Evolutionary conservation across 2,888 invertebrate genomes (phyloP), one percentile per base, ranked within the genome.

Genomic region (Yponomeuta malinellus): DNA sequence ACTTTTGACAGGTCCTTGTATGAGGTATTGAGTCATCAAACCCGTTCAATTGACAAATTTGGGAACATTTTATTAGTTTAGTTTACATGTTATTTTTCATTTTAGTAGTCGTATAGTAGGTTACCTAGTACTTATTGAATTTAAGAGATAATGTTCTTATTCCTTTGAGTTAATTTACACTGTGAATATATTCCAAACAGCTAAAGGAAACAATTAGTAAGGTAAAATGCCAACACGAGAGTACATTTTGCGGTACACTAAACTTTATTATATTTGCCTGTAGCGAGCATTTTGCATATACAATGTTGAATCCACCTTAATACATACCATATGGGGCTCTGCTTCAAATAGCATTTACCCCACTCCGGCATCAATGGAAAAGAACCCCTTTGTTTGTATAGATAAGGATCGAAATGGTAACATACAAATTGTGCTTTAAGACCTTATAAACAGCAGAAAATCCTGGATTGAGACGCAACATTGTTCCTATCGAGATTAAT

Each of bases 401-500:
- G 2, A 15, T 43, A 37, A 68, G 23, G 68, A n/a, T 68, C 48
- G n/a, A 48, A 33, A 68, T 37, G 37, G 43, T 23, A 15, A 43
- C 23, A 9, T 2, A 10, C 8, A 48, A 67, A n/a, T 10, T 67
- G 10, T n/a, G 23, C 12, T 2, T 68, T 10, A 52, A 3, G 12
- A 52, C n/a, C 31, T 31, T 68, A 1, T 10, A 23, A 29, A 59
- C 8, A 29, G 68, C 43, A 43, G 10, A 29, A 9, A 81, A 77
- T 82, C 84, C 84, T 82, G 81, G 78, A 86, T 88, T 87, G 85
- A 88, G 87, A 81, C 81, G 85, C 88, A 86, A 90, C 89, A 86
- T 87, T 90, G 89, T 90, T 86, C 78, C 82, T 52, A 82, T 86
- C 84, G 80, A 89, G 87, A 89, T 90, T 88, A 88, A 84, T 85